These are phyloP conservation scores for Myathropa florea DNA, from an alignment of 2,888 invertebrate genomes.

Conservation along the genomic window DNA sequence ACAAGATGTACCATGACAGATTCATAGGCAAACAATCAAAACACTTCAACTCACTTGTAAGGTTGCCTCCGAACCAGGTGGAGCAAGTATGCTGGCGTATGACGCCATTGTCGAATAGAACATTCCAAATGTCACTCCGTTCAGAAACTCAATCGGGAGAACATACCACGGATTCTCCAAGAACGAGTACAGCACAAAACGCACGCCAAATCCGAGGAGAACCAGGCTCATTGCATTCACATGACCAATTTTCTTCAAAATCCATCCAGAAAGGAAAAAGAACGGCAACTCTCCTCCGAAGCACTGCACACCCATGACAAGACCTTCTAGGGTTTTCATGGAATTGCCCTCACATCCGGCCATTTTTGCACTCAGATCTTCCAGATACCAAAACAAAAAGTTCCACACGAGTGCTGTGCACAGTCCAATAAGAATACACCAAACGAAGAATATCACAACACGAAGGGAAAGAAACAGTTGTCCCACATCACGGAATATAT, in stretches of 20 bases:
- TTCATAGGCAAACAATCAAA: neutral
- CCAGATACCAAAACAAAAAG: slow-evolving; percentile 92
- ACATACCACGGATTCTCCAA: slow-evolving; percentile 91
- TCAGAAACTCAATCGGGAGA: slow-evolving; percentile 91
- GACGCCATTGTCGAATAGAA: slow-evolving; percentile 94
- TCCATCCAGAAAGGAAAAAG: slow-evolving; percentile 89
- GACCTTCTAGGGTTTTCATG: slow-evolving; percentile 88
- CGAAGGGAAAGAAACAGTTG: slow-evolving; percentile 85
- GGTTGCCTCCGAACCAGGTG: slow-evolving; percentile 92
- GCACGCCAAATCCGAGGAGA: slow-evolving; percentile 88
- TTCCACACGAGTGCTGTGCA: slow-evolving; percentile 93
- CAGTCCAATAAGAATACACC: slow-evolving; percentile 91
- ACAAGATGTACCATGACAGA: neutral
- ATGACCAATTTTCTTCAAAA: slow-evolving; percentile 90
- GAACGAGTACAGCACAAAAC: slow-evolving; percentile 91
- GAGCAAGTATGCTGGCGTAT: slow-evolving; percentile 91
- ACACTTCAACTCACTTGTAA: slow-evolving; percentile 85
- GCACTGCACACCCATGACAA: slow-evolving; percentile 89
- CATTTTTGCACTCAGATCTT: slow-evolving; percentile 84
- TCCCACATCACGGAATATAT: slow-evolving; percentile 86
- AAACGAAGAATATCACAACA: slow-evolving; percentile 88
- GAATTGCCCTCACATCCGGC: slow-evolving; percentile 82
- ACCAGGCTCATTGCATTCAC: slow-evolving; percentile 91
- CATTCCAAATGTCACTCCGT: slow-evolving; percentile 94
- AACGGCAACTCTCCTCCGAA: slow-evolving; percentile 93